Conservation (phyloP, 2,113 vertebrate species). For the cat (Felis catus) region F.catus_Fca126_mat1.0 CM031418.1:130819501-130820000, state of each 20-base stretch:
- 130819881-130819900: fast-evolving
- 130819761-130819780: fast-evolving
- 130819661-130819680: background rate
- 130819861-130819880: background rate
- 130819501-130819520: background rate
- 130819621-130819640: background rate
- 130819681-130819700: background rate
- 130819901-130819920: background rate
- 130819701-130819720: fast-evolving
- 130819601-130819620: background rate
- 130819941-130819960: background rate
- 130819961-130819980: background rate
- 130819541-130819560: fast-evolving
- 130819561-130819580: fast-evolving
- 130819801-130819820: fast-evolving
- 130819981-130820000: background rate
- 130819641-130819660: too few species aligned
- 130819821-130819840: background rate
- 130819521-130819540: fast-evolving
- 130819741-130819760: fast-evolving
- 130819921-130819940: background rate
- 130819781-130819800: background rate
- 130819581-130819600: fast-evolving
- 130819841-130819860: background rate
- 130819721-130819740: background rate